A percentile compares a stretch with the other conserved stretches of the same genome.
Evolutionary conservation across 2,113 vertebrate species (phyloP).

Genomic region (Alethe diademata): DNA sequence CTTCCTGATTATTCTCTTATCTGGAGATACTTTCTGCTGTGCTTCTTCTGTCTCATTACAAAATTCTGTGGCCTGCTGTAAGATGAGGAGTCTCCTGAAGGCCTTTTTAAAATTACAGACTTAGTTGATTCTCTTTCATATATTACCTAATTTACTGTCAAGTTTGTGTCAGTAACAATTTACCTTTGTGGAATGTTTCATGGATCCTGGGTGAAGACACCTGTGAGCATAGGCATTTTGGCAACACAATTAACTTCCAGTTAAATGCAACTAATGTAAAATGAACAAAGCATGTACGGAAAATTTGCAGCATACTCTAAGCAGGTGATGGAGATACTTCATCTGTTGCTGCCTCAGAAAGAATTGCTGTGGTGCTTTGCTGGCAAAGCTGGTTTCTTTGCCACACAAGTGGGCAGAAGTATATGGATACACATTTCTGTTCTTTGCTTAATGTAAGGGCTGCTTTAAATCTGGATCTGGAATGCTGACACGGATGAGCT

Average conservation of each 20-base stretch:
- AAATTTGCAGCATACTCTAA: rapidly evolving
- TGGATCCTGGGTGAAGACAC: not conserved
- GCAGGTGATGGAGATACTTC: not conserved
- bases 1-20: not conserved
- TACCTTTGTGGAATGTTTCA: not conserved
- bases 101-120: not conserved
- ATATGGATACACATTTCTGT: rapidly evolving
- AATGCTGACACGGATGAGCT: not conserved
- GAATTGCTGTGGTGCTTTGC: not conserved
- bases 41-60: not conserved
- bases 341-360: not conserved
- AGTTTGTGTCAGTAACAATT: not conserved
- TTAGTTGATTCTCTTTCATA: not conserved
- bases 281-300: not conserved
- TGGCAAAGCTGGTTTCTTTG: not conserved
- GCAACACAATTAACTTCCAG: not conserved
- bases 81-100: not conserved
- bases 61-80: not conserved
- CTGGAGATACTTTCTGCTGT: not conserved
- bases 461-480: not conserved
- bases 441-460: not conserved
- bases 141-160: not conserved
- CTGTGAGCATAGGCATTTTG: not conserved
- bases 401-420: not conserved
- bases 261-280: not conserved